These are phyloP conservation scores for Conopomorpha cramerella DNA, from an alignment of 1,140 invertebrate genomes.

Conservation along the genomic window DNA sequence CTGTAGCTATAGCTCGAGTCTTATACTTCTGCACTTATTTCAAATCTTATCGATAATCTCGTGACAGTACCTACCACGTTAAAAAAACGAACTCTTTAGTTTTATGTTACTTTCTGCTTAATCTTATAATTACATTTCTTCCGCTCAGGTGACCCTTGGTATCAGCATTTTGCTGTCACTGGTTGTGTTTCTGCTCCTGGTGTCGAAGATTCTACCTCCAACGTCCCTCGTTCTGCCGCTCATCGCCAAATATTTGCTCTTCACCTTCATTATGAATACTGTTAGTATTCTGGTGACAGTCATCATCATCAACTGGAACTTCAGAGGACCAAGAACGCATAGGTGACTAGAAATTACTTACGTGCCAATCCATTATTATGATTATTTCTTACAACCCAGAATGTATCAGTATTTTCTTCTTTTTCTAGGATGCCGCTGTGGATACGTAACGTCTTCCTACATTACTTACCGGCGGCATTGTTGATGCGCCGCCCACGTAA, in stretches of 20 bases:
- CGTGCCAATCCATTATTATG: too few species aligned
- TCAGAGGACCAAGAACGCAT: conserved; percentile 88
- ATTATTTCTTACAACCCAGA: too few species aligned
- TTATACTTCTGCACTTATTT: too few species aligned
- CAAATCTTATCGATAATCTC: too few species aligned
- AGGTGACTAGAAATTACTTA: conserved; percentile 38
- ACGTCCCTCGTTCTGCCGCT: conserved; percentile 94
- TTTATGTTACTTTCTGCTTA: too few species aligned
- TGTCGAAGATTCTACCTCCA: conserved; percentile 98
- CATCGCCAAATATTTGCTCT: conserved; percentile 97
- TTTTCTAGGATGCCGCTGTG: conserved; percentile 87
- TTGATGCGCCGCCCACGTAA: conserved; percentile 92
- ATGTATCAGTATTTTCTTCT: too few species aligned
- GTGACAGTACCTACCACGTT: too few species aligned
- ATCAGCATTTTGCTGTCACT: conserved; percentile 99
- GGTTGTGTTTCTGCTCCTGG: conserved; percentile 97
- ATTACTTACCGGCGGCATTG: conserved; percentile 84
- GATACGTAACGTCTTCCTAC: conserved; percentile 92
- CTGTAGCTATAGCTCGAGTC: too few species aligned
- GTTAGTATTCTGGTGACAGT: conserved; percentile 98
- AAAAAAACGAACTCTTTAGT: too few species aligned
- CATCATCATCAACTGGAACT: conserved; percentile 99
- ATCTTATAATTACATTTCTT: conserved; percentile 1
- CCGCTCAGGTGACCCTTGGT: conserved; percentile 82
- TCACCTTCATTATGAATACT: conserved; percentile 99